Percentiles rank a stretch among this genome's conserved stretches.
These are phyloP conservation scores for Tylochromis polylepis DNA, from an alignment of 2,113 vertebrate genomes.

Conservation along the genomic window DNA sequence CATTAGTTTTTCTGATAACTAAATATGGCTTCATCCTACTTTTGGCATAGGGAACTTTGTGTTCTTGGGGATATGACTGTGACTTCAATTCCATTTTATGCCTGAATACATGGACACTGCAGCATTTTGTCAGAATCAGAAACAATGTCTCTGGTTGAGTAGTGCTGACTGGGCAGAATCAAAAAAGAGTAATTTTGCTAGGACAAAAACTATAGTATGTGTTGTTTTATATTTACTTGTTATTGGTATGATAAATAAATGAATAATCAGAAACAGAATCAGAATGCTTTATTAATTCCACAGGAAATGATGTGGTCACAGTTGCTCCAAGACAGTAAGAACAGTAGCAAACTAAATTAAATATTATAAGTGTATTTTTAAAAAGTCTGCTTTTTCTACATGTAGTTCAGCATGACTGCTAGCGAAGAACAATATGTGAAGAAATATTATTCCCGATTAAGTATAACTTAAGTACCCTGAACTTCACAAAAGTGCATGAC, in stretches of 20 bases:
- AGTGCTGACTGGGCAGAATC: not conserved
- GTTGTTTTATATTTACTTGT: not conserved
- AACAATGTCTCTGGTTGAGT: not conserved
- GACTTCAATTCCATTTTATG: not conserved
- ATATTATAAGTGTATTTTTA: not conserved
- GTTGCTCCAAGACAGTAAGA: not conserved
- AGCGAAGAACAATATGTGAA: not conserved
- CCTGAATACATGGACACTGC: not conserved
- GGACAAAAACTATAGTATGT: not conserved
- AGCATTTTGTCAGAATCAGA: not conserved
- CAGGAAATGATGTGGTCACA: not conserved
- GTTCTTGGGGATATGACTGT: not conserved
- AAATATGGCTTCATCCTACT: not conserved
- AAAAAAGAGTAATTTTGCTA: rapidly evolving
- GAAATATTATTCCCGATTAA: not conserved
- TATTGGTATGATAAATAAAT: not conserved
- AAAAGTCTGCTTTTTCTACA: not conserved
- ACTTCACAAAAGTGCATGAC: not conserved
- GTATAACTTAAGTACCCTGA: not conserved
- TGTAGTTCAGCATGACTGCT: not conserved
- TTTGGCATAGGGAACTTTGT: not conserved
- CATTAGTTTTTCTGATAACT: slow-evolving; percentile 7
- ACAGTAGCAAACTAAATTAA: not conserved
- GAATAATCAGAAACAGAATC: not conserved
- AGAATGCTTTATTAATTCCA: too few species aligned